phyloP scores from a whole-genome alignment of 2,113 vertebrate species.

The Cyprinus carpio region DNA sequence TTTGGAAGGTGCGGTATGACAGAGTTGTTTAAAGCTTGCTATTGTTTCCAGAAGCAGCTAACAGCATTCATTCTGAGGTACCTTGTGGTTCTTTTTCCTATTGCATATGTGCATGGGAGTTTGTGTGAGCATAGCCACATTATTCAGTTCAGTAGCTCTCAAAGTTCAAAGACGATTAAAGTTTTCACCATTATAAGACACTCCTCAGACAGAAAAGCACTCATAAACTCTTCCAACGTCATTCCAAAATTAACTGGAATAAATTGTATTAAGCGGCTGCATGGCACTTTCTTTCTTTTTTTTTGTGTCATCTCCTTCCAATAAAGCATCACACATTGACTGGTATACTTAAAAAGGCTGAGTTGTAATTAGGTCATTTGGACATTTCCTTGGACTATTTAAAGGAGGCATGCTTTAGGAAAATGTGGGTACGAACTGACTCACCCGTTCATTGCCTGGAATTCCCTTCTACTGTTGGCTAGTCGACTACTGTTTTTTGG shows the following conservation, averaged over 20 bases:
- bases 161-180: not conserved
- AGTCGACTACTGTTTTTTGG: slow-evolving; percentile 69
- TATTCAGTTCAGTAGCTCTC: slow-evolving; percentile 21
- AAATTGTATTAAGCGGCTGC: slow-evolving; percentile 56
- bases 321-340: slow-evolving; percentile 65
- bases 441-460: slow-evolving; percentile 72
- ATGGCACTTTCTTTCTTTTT: slow-evolving; percentile 52
- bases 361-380: slow-evolving; percentile 78
- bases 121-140: slow-evolving; percentile 20
- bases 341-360: slow-evolving; percentile 71
- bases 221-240: slow-evolving; percentile 29
- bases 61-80: slow-evolving; percentile 55
- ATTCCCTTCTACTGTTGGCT: slow-evolving; percentile 73
- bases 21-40: slow-evolving; percentile 65
- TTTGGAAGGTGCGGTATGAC: slow-evolving; percentile 58
- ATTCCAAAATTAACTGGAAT: slow-evolving; percentile 50
- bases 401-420: slow-evolving; percentile 72
- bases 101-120: slow-evolving; percentile 15
- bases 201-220: slow-evolving; percentile 56
- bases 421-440: slow-evolving; percentile 72
- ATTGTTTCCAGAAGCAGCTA: slow-evolving; percentile 67
- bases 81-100: slow-evolving; percentile 18
- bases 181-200: not conserved
- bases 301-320: slow-evolving; percentile 62
- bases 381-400: slow-evolving; percentile 76